phyloP scores from a whole-genome alignment of 37 sponge, comb jelly and placozoan genomes.

The Eunapius fragilis region DNA sequence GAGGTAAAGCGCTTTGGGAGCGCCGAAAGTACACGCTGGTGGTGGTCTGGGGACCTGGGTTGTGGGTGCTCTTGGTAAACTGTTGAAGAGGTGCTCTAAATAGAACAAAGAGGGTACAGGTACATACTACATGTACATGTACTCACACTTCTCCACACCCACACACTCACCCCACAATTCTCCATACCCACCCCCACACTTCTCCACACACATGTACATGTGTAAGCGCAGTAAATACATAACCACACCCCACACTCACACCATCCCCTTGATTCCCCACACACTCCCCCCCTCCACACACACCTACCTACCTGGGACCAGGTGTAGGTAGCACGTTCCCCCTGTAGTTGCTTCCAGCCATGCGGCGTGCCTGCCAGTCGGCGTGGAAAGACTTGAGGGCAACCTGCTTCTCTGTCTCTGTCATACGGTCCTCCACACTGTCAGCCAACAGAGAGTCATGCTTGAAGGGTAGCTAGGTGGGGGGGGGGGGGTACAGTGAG shows the following conservation, averaged over 20 bases:
- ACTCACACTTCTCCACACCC: too few relatives aligned
- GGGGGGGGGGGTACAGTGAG: neutral
- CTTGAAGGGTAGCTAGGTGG: conserved; percentile 74
- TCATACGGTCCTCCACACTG: conserved; percentile 53
- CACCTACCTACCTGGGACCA: neutral
- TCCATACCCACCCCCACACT: neutral
- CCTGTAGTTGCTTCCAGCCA: neutral
- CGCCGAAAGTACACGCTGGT: neutral
- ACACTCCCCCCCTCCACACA: neutral
- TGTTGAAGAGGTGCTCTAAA: neutral
- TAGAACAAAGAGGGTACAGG: neutral
- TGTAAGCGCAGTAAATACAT: too few relatives aligned
- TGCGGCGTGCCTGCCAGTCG: conserved; percentile 1
- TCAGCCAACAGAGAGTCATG: conserved; percentile 86
- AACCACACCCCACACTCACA: too few relatives aligned
- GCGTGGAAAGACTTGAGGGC: conserved; percentile 54
- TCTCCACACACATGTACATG: too few relatives aligned
- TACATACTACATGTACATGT: neutral
- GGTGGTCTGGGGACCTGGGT: neutral
- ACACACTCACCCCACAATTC: too few relatives aligned
- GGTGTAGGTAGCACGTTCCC: neutral
- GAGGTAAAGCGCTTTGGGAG: neutral
- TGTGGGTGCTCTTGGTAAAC: neutral
- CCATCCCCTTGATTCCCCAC: too few relatives aligned
- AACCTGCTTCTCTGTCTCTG: conserved; percentile 53